Evolutionary conservation across 2,113 vertebrate species (phyloP).

Genomic region (Hydrolagus affinis): DNA sequence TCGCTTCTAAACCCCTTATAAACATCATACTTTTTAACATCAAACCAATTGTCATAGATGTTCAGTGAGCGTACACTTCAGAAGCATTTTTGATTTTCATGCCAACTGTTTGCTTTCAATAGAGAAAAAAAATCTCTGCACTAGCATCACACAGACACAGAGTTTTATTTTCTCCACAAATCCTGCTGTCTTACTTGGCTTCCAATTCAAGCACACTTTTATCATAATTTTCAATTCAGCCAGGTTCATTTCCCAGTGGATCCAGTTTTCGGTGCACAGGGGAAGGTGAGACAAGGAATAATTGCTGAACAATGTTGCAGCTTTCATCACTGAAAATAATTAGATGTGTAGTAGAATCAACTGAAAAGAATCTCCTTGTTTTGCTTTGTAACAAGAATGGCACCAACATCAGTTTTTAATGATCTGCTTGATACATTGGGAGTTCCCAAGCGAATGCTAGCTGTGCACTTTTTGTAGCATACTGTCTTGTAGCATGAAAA

Average conservation of each 20-base stretch:
- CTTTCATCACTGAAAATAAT: constrained; percentile 18
- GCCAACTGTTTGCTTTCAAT: not conserved
- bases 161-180: not conserved
- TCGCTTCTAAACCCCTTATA: too few relatives aligned
- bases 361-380: constrained; percentile 25
- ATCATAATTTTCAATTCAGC: not conserved
- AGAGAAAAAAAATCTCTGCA: not conserved
- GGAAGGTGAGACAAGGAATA: not conserved
- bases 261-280: constrained; percentile 17
- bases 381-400: constrained; percentile 15
- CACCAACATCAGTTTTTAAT: constrained; percentile 28
- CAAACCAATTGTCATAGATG: not conserved
- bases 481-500: constrained; percentile 19
- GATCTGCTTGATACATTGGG: constrained; percentile 21
- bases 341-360: constrained; percentile 21
- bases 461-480: constrained; percentile 22
- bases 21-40: not conserved
- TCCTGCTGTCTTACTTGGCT: not conserved
- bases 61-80: not conserved
- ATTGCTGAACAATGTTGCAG: constrained; percentile 21
- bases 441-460: not conserved
- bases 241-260: not conserved
- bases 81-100: not conserved
- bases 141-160: not conserved
- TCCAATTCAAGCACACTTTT: not conserved